Percentiles rank a stretch among this genome's conserved stretches.
Conservation (phyloP, 2,797 vertebrate genomes). For the Bradypodion ventrale region DNA sequence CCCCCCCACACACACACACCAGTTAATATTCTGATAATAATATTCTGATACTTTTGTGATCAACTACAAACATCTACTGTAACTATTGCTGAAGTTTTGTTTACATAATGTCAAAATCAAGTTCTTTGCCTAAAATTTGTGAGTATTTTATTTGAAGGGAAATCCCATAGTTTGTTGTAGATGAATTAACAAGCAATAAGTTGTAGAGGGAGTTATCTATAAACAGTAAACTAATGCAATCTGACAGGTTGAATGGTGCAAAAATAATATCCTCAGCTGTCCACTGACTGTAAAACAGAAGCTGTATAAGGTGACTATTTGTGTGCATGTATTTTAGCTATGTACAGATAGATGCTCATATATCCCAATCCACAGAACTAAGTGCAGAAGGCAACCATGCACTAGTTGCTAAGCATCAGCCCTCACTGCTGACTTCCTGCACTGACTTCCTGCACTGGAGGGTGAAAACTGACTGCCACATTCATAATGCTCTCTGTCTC, state of each 20-base stretch:
- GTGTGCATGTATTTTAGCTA: not conserved
- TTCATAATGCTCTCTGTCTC: not conserved
- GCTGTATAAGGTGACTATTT: constrained; percentile 54
- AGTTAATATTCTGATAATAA: constrained; percentile 33
- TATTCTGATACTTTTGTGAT: constrained; percentile 49
- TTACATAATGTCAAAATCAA: constrained; percentile 68
- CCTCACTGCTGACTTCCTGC: not conserved
- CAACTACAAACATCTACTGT: constrained; percentile 56
- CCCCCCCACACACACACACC: no score
- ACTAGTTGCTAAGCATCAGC: not conserved
- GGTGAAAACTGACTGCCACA: not conserved
- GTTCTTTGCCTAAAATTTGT: constrained; percentile 58
- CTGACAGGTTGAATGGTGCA: constrained; percentile 73
- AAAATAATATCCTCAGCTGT: constrained; percentile 70
- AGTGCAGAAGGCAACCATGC: not conserved
- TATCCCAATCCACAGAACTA: not conserved
- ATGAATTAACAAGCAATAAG: constrained; percentile 66
- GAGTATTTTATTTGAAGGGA: constrained; percentile 54
- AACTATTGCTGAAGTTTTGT: constrained; percentile 49
- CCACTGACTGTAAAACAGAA: constrained; percentile 70
- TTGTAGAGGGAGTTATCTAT: constrained; percentile 63
- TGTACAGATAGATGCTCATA: not conserved
- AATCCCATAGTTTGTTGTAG: constrained; percentile 58
- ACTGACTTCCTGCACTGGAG: not conserved
- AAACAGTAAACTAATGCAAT: constrained; percentile 68